These are phyloP conservation scores for Botia almorhae DNA, from an alignment of 2,797 vertebrate species.

Conservation along the genomic window DNA sequence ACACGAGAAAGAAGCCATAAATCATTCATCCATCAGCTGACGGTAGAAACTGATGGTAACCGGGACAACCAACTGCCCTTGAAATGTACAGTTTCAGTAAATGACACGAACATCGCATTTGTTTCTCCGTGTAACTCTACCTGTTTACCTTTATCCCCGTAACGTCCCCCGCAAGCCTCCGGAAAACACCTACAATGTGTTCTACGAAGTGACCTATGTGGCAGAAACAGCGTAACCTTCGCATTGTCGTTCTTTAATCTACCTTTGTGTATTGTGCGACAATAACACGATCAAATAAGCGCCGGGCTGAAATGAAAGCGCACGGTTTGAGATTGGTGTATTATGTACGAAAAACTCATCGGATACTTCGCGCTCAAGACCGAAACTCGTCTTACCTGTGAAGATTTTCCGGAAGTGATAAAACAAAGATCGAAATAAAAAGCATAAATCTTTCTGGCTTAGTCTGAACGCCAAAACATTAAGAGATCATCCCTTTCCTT, in stretches of 20 bases:
- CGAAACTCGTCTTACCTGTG: conserved; percentile 82
- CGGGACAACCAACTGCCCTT: conserved; percentile 42
- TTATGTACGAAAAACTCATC: conserved; percentile 3
- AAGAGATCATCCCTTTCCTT: background rate
- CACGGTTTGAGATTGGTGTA: background rate
- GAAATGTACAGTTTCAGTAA: background rate
- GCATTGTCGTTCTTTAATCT: conserved; percentile 10
- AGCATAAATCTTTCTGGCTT: background rate
- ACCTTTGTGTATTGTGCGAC: background rate
- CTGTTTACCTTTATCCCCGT: background rate
- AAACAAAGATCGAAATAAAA: conserved; percentile 63
- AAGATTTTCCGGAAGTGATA: conserved; percentile 77
- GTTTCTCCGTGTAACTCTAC: background rate
- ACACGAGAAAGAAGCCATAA: conserved; percentile 67
- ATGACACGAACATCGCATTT: background rate
- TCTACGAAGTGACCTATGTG: background rate
- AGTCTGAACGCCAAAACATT: background rate
- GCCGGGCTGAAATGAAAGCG: background rate
- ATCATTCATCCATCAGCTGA: conserved; percentile 73
- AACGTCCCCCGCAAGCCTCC: background rate
- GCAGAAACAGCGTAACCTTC: background rate
- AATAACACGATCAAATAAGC: background rate
- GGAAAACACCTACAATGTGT: conserved; percentile 1
- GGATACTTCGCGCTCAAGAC: conserved; percentile 36
- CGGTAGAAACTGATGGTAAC: conserved; percentile 55